Evolutionary conservation across 2,113 vertebrate species (phyloP).

Genomic region (Mormyrus iriodes): DNA sequence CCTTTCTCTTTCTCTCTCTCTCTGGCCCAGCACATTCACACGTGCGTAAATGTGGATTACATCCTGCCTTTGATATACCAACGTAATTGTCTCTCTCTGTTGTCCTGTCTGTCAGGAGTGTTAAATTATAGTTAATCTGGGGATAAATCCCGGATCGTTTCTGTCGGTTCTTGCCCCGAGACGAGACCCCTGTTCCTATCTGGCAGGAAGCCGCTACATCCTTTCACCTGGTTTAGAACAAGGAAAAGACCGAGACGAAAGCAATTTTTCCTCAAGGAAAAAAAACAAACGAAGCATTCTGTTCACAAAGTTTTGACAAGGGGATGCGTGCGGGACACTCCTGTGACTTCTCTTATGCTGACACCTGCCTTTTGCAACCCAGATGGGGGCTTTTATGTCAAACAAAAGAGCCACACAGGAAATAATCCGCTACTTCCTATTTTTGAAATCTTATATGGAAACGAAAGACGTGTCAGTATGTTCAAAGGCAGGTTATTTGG

Average conservation of each 20-base stretch:
- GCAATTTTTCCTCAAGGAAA: constrained; percentile 52
- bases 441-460: constrained; percentile 29
- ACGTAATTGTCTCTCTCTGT: constrained; percentile 55
- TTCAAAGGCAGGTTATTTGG: constrained; percentile 13
- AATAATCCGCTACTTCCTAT: constrained; percentile 18
- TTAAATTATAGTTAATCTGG: constrained; percentile 62
- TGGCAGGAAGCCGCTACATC: constrained; percentile 23
- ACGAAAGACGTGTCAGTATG: constrained; percentile 18
- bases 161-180: constrained; percentile 54
- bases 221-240: constrained; percentile 19
- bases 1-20: constrained; percentile 14
- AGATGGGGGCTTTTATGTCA: constrained; percentile 20
- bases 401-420: constrained; percentile 23
- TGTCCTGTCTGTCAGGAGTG: constrained; percentile 60
- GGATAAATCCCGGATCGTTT: constrained; percentile 58
- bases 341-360: constrained; percentile 1
- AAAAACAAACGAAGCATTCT: constrained; percentile 46
- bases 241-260: constrained; percentile 50
- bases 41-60: constrained; percentile 45
- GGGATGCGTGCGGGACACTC: constrained; percentile 12
- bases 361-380: constrained; percentile 18
- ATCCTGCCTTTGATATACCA: constrained; percentile 56
- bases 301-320: constrained; percentile 20
- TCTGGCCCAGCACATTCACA: constrained; percentile 41
- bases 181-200: constrained; percentile 52